Base-by-base conservation (phyloP, 2,797 vertebrate species). In the Myoxocephalus aenaeus region DNA sequence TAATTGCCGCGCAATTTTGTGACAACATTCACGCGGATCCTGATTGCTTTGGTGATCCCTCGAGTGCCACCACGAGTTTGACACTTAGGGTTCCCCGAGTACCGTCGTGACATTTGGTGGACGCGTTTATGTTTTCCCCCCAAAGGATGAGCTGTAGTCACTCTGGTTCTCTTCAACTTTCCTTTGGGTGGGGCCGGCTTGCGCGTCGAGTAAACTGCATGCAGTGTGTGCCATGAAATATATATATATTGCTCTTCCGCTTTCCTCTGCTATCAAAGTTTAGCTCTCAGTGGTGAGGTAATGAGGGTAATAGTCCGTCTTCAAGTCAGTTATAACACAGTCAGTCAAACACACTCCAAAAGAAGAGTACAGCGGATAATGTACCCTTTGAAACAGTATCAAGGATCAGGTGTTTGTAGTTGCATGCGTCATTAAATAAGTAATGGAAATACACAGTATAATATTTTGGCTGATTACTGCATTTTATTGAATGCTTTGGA, bases 401-500 rank as follows among this genome's bases (percentile, higher is more conserved):
- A 36, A 59, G 34, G 56, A 20, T 32, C 32, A 18, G 15, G 3
- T 9, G 25, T 67, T 74, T 80, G 65, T 38, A 68, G 22, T 72
- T n/a, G 15, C 5, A 10, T 51, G 4, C 17, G 50, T 65, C 2
- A 10, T 15, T 14, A 58, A 68, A 59, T 65, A 15, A 67, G n/a
- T 29, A 32, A 64, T 38, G 14, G 40, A 83, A 73, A 71, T 22
- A 76, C 71, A 74, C 64, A 73, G n/a, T 27, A 32, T 58, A 70
- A 59, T 58, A 61, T 58, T 84, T 82, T 75, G 84, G 71, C 79
- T 83, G 82, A 87, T 88, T 80, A 90, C 90, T 92, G 87, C 81
- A 88, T 85, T 95, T 95, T 95, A 95, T 94, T 95, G 90, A 93
- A 89, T 82, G 86, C 80, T 83, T 86, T 88, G 89, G 83, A 88